phyloP scores from a whole-genome alignment of 2,888 invertebrate genomes.

The Patella caerulea region DNA sequence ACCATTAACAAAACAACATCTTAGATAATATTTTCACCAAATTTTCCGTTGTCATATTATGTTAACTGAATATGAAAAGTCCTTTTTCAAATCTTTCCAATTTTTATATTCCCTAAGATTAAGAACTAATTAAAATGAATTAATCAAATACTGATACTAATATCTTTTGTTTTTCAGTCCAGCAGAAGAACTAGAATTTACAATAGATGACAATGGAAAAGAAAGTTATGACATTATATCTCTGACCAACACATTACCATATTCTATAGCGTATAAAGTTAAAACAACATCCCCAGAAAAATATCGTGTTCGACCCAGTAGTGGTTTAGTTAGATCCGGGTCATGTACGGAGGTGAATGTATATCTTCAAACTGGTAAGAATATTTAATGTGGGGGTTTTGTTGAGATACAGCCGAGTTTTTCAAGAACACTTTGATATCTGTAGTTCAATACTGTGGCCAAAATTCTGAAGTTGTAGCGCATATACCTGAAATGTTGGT shows the following conservation, averaged over 20 bases:
- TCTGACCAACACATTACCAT: constrained; percentile 80
- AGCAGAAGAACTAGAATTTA: constrained; percentile 81
- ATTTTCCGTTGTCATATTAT: background rate
- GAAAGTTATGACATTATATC: constrained; percentile 75
- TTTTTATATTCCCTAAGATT: background rate
- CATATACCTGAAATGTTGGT: no score
- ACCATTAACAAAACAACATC: no score
- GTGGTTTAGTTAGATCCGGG: constrained; percentile 81
- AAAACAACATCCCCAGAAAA: constrained; percentile 97
- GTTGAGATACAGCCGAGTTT: no score
- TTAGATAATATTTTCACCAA: background rate
- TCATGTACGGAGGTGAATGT: constrained; percentile 79
- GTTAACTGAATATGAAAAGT: background rate
- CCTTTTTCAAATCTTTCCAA: background rate
- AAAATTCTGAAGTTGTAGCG: no score
- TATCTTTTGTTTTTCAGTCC: constrained; percentile 74
- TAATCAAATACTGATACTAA: no score
- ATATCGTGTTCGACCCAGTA: constrained; percentile 91
- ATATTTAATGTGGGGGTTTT: no score
- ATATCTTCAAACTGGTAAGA: constrained; percentile 78
- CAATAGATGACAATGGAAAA: constrained; percentile 75
- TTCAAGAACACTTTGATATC: no score
- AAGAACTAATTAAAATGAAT: no score
- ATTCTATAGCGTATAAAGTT: constrained; percentile 81
- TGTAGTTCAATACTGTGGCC: no score